Evolutionary conservation across 1,140 invertebrate species (phyloP), one percentile per base, ranked within the genome.

Genomic region (Oncopodura yosiiana): DNA sequence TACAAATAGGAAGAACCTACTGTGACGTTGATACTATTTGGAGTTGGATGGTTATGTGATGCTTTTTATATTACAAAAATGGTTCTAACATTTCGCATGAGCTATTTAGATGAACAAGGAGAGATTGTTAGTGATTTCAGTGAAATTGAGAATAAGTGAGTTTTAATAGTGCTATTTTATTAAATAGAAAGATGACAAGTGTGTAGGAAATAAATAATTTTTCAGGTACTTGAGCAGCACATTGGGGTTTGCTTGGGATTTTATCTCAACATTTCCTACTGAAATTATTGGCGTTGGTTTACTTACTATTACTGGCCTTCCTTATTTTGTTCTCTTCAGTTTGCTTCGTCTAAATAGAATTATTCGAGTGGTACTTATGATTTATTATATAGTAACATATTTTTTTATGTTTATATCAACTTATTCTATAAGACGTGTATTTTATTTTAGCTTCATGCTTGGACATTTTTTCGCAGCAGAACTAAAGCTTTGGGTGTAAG

Each of bases 81-180:
- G 30, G 26, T 23, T 9, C 16, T 55, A 8, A 39, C 44, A 9
- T 55, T 55, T 30, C 42, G 43, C 8, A 29, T 55, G 4, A 48
- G 41, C 19, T 55, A 38, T 26, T 48, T 46, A 6, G 45, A 55
- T 23, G 44, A 55, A 4, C 11, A 8, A 12, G 53, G 53, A 8
- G 44, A 55, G 8, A 11, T 55, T 6, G 29, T 55, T 27, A 26
- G 36, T 5, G 34, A 48, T 24, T 11, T 29, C 8, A 27, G 34
- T n/a, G 53, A 55, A 32, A 55, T 55, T 19, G 12, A 46, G 19
- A 45, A 46, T n/a, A 45, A 45, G 53, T 55, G 32, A 18, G 27
- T n/a, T n/a, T n/a, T n/a, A 30, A 36, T 21, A 48, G 3, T 12
- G 16, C 11, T 12, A 41, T 41, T 6, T 24, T 44, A 23, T 18